Evolutionary conservation across 1,140 invertebrate species (phyloP), one percentile per base, ranked within the genome.

Genomic region (Drosophila ironensis): DNA sequence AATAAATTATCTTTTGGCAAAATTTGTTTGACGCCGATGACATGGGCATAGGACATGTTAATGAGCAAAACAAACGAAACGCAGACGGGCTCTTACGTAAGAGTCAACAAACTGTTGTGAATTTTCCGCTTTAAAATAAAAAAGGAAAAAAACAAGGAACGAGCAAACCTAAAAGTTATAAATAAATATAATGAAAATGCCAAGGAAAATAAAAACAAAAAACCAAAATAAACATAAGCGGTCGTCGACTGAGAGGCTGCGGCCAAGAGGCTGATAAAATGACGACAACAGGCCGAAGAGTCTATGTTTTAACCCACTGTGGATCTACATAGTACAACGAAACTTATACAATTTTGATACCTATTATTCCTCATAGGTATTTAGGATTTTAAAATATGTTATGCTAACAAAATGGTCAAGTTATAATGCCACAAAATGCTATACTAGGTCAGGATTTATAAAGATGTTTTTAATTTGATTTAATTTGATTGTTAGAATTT

Each of bases 141-240:
- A 14, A 50, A 52, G 6, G 8, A 52, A 35, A 40, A 7, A 30
- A 17, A 48, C 41, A 59, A 35, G 60, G 20, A 14, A 45, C 47
- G 33, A 72, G 37, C 24, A 20, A 63, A 52, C 37, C 53, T 30
- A 30, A 50, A 51, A 27, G 51, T 33, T 82, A 77, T 61, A 86
- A 78, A 82, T 77, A 84, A 77, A 78, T 61, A 61, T 56, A 37
- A 59, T 53, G 53, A 60, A 73, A 84, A 78, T 81, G 73, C 64
- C 63, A 59, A 35, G 57, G 25, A 41, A 71, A 42, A 42, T 12
- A 27, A 47, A 53, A 60, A 50, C 46, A 37, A 47, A 57, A 76
- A 80, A 76, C 56, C 68, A 86, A 78, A 84, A 84, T 74, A 84
- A 86, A 86, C 80, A 71, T 46, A 84, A 38, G 42, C 66, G 52